phyloP scores from a whole-genome alignment of 2,113 vertebrate genomes.

The Zootoca vivipara region DNA sequence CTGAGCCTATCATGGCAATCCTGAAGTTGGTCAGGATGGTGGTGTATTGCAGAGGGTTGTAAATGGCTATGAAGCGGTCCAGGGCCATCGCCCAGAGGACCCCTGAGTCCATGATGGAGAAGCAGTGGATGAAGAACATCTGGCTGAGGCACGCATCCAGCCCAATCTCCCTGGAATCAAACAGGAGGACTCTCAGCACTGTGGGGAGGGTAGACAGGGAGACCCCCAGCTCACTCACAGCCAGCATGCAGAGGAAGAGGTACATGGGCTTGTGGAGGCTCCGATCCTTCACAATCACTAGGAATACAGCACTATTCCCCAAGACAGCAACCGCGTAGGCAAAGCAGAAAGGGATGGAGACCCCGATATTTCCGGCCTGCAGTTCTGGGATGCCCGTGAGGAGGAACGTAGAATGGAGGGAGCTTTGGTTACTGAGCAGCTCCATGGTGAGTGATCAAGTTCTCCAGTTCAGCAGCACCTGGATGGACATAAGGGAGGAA shows the following conservation, averaged over 20 bases:
- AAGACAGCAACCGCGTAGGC: neutral
- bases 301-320: neutral
- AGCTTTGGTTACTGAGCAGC: neutral
- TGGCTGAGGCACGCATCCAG: neutral
- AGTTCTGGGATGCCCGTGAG: neutral
- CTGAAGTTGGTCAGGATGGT: neutral
- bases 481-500: no score
- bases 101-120: neutral
- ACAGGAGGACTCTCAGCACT: neutral
- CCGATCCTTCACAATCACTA: neutral
- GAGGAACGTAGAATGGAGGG: neutral
- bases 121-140: conserved; percentile 17
- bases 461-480: no score
- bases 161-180: neutral
- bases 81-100: conserved; percentile 19
- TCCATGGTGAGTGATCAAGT: no score
- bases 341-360: neutral
- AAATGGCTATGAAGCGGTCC: conserved; percentile 4
- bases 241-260: conserved; percentile 5
- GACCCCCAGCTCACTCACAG: neutral
- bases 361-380: neutral
- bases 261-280: neutral
- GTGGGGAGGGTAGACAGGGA: conserved; percentile 3
- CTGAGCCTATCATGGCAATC: neutral
- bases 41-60: neutral